Evolutionary conservation across 2,797 vertebrate species (phyloP), one percentile per base, ranked within the genome.

Genomic region (Catamblyrhynchus diadema): DNA sequence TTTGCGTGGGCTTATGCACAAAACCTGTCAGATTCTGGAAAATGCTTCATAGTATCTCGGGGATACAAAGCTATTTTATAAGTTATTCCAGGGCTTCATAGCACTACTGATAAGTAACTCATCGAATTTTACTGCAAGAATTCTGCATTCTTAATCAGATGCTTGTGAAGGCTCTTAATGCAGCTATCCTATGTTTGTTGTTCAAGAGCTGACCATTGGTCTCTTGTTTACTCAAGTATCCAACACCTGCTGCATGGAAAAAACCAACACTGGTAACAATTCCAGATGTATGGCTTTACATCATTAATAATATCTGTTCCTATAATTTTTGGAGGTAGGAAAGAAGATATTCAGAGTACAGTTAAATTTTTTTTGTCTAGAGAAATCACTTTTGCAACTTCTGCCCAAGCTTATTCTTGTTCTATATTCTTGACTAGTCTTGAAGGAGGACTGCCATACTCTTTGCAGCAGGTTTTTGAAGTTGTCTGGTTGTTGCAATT

Each of bases 21-120:
- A 93, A 95, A 94, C 57, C 89, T 94, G 95, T 95, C 95, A 94
- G 66, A 94, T 96, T 96, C 84, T 93, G 87, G 82, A 95, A 90
- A 95, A 80, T 83, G 77, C 51, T 92, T 95, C 87, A 66, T 86
- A 77, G 57, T 82, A 23, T 90, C 66, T 85, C 8, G 10, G 80
- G 73, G 47, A 69, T 84, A 61, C 66, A 77, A 94, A 94, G 47
- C 62, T 87, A n/a, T 81, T 90, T 91, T 56, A 14, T 79, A 60
- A 95, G 73, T 93, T 91, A 81, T 78, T 92, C 65, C 62, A 67
- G 47, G 51, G 33, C 61, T 87, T 48, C 69, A 35, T 41, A 81
- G 54, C 17, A 56, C 62, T 92, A 33, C 47, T 87, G 54, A 78
- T 79, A 83, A 88, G 79, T 75, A 82, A 47, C 37, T 77, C 45